These are phyloP conservation scores for Agrochola litura DNA, from an alignment of 2,888 invertebrate species.

Conservation along the genomic window DNA sequence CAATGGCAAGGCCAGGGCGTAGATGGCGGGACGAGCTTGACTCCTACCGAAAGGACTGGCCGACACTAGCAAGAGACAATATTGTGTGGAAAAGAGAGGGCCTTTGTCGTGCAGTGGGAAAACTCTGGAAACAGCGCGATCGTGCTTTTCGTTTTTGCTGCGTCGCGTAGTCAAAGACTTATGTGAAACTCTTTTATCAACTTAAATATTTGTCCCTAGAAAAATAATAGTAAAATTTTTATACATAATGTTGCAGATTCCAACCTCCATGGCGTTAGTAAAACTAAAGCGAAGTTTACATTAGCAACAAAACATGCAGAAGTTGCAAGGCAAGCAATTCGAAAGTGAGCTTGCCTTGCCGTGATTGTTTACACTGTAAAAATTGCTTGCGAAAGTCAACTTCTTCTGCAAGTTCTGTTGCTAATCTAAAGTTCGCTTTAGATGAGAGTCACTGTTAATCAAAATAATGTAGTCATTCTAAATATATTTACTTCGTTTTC, in stretches of 20 bases:
- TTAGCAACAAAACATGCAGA: neutral
- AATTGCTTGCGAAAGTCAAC: neutral
- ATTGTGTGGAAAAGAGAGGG: neutral
- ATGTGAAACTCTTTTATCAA: neutral
- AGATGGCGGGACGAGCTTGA: neutral
- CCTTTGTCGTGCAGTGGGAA: no score
- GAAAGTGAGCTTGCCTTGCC: neutral
- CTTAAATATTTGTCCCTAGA: neutral
- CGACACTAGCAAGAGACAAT: neutral
- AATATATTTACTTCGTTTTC: neutral
- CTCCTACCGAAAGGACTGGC: neutral
- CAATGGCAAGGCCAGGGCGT: neutral
- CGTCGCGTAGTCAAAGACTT: no score
- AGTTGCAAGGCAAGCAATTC: neutral
- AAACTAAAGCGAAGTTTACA: neutral
- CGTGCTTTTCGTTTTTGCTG: neutral
- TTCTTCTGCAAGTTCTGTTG: neutral
- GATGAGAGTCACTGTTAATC: neutral
- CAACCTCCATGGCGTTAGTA: neutral
- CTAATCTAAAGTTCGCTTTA: neutral
- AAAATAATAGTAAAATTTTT: neutral
- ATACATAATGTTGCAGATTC: neutral
- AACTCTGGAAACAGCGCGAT: neutral
- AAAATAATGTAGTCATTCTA: neutral
- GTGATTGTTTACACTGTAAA: neutral